These are phyloP conservation scores for Grammomys dolichurus DNA, from an alignment of 2,113 vertebrate genomes.

Conservation along the genomic window DNA sequence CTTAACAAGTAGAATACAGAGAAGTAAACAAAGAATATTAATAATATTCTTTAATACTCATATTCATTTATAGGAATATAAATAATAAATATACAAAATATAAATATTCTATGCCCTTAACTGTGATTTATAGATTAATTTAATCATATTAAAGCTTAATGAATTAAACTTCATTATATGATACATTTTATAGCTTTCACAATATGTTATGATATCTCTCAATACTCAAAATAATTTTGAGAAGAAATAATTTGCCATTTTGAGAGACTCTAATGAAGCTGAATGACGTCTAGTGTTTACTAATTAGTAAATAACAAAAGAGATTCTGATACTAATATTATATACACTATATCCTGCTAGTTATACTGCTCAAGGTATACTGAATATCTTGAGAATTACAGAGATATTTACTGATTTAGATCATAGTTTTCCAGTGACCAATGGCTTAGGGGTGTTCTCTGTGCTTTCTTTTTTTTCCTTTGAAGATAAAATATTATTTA, in stretches of 20 bases:
- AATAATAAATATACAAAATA: not conserved
- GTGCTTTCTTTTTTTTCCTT: not conserved
- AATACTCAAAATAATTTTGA: not conserved
- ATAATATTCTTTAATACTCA: not conserved
- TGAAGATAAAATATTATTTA: too few relatives aligned
- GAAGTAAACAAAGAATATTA: not conserved
- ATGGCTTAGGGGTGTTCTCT: not conserved
- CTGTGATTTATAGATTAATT: not conserved
- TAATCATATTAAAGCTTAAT: not conserved
- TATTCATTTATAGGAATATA: not conserved
- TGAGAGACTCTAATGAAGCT: not conserved
- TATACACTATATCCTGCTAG: not conserved
- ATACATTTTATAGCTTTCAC: not conserved
- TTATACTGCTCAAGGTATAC: not conserved
- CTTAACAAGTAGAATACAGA: conserved; percentile 13
- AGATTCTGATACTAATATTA: conserved; percentile 4
- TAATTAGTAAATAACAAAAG: conserved; percentile 16
- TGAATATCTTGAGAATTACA: not conserved
- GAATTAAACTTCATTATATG: not conserved
- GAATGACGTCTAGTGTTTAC: not conserved
- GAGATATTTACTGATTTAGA: not conserved
- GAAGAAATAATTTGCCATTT: conserved; percentile 9
- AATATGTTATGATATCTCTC: not conserved
- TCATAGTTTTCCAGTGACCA: not conserved
- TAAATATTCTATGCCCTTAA: not conserved